Base-by-base conservation (phyloP, 2,797 vertebrate genomes). In the Capromys pilorides region DNA sequence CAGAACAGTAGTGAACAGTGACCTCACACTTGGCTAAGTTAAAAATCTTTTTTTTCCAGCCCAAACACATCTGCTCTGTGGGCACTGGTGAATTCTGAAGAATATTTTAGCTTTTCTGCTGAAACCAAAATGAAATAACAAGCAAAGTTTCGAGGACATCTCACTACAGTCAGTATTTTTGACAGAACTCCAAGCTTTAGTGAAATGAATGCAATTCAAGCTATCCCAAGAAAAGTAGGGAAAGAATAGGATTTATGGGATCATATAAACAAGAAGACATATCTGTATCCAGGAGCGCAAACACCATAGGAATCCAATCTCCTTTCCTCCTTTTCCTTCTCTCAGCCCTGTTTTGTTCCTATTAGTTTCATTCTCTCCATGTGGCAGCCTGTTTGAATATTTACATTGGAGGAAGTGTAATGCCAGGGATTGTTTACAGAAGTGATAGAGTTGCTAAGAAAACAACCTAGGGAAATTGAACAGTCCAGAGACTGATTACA, bases 221-320 rank as follows among this genome's bases (percentile, higher is more conserved):
- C 0, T 10, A 0, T 16, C 71, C 75, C 69, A 64, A n/a, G 62
- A 78, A 73, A 54, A 62, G 41, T 3, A 31, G 64, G 36, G 31
- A 57, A 28, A 75, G 18, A 54, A 33, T 51, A 22, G 69, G 31
- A 92, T 54, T 69, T 57, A 28, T 7, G 79, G 31, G 69, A 5
- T 90, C 39, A 79, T 41, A 39, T 24, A 41, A 54, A 71, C 10
- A 75, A 45, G 36, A 77, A 66, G 84, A 71, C 61, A 89, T 1
- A 87, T 61, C 83, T 87, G 71, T 19, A 73, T 78, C 84, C 71
- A 96, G 84, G 77, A 95, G 80, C 2, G 66, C 69, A 84, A 3
- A 31, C 14, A 26, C 9, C 31, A 49, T 28, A 18, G 59, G 31
- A 71, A 77, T 22, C 51, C 62, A 16, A 14, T 73, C 80, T 79